These are phyloP conservation scores for Drosophila equinoxialis DNA, from an alignment of 1,140 invertebrate genomes.

Conservation along the genomic window DNA sequence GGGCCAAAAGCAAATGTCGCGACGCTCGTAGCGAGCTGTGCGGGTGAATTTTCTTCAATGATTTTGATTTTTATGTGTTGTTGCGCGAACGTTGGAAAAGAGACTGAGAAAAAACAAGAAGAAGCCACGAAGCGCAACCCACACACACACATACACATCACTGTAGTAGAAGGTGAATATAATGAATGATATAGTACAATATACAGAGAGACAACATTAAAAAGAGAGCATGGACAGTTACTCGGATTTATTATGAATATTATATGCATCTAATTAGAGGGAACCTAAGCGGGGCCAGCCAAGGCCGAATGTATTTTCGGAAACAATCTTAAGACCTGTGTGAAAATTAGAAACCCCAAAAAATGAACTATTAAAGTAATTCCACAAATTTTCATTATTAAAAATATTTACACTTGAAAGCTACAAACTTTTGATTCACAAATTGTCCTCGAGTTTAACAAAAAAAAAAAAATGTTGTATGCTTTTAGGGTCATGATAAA, in stretches of 20 bases:
- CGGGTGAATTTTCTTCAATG: constrained; percentile 29
- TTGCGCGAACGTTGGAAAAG: constrained; percentile 73
- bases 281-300: background rate
- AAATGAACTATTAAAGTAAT: too few relatives aligned
- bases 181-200: constrained; percentile 44
- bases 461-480: constrained; percentile 7
- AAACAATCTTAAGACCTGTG: too few relatives aligned
- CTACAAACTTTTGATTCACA: too few relatives aligned
- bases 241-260: background rate
- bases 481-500: constrained; percentile 20
- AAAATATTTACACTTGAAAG: too few relatives aligned
- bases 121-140: constrained; percentile 18
- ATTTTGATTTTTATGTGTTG: constrained; percentile 38
- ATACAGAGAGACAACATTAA: background rate
- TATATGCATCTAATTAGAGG: background rate
- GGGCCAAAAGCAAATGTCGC: constrained; percentile 25
- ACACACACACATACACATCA: background rate
- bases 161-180: background rate
- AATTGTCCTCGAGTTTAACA: background rate
- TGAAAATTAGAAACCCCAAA: too few relatives aligned
- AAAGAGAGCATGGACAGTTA: constrained; percentile 28
- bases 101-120: constrained; percentile 61
- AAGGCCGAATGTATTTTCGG: background rate
- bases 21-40: constrained; percentile 52
- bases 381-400: too few relatives aligned